Base-by-base conservation (phyloP, 2,113 vertebrate species). In the Limnothrissa miodon region DNA sequence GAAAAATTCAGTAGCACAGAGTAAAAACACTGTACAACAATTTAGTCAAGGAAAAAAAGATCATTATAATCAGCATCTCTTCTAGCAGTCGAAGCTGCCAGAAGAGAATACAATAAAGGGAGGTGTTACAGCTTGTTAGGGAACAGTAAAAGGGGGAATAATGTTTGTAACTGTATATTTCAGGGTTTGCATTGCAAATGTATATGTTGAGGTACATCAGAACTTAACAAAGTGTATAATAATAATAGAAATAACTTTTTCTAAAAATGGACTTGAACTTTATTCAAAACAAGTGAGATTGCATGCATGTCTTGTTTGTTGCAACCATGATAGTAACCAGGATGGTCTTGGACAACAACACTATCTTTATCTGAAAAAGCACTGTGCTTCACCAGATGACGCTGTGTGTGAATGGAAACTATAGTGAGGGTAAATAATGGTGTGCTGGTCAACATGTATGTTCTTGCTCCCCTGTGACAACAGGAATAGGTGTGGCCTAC, bases 401-500 rank as follows among this genome's bases (percentile, higher is more conserved):
- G 53, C 53, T 17, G 25, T 36, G 25, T 36, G 33, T 74, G 25
- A 66, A 2, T 66, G 66, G 66, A 36, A 36, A 74, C 25, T 0
- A 36, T 17, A 36, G 66, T 39, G 23, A n/a, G 13, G 10, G 66
- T 74, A 74, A 74, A 74, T 17, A 74, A 33, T 36, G 66, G 66
- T 15, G 13, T 11, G 4, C 10, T 36, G 29, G 66, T 13, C 19
- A 5, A 33, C 17, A 33, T 74, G 29, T 13, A 11, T 33, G 25
- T 74, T 36, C 33, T 4, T 36, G 66, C 10, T 74, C 29, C 11
- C 33, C 66, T 15, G 8, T 74, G 66, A 17, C 66, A 39, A 74
- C 66, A 74, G 66, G 66, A 36, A 74, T 33, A 74, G 66, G 66
- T 74, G 66, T 74, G 66, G 25, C 66, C 59, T 62, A 25, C 59